Percentiles rank a stretch among this genome's conserved stretches.
Conservation (phyloP, 1,140 invertebrate genomes). For the Bradysia coprophila region DNA sequence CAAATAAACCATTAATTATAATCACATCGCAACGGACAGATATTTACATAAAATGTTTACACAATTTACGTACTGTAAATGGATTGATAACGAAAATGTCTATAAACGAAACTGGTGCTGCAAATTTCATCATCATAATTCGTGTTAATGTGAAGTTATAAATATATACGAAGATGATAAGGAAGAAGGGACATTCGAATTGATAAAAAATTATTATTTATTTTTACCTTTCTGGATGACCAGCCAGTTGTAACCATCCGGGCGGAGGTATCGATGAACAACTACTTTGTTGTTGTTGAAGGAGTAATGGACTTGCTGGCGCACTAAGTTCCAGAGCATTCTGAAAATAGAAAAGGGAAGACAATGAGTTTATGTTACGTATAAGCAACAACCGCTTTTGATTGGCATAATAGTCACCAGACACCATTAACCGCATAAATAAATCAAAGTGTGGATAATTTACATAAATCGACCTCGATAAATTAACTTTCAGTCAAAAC, state of each 20-base stretch:
- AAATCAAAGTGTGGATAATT: too few relatives aligned
- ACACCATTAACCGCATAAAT: too few relatives aligned
- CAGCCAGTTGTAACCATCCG: constrained; percentile 84
- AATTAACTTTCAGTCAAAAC: too few relatives aligned
- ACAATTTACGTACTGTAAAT: neutral
- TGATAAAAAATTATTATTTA: neutral
- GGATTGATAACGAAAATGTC: neutral
- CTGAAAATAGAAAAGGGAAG: constrained; percentile 44
- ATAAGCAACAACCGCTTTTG: too few relatives aligned
- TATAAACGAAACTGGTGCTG: neutral
- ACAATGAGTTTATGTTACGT: too few relatives aligned
- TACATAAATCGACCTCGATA: too few relatives aligned
- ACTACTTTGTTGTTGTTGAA: constrained; percentile 30
- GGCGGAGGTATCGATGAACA: too few relatives aligned
- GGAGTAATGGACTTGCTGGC: constrained; percentile 70
- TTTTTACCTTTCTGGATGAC: constrained; percentile 53
- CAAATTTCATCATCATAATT: neutral
- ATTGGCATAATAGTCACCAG: too few relatives aligned
- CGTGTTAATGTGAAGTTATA: too few relatives aligned
- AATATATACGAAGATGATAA: neutral
- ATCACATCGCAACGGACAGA: neutral
- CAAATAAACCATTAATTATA: too few relatives aligned
- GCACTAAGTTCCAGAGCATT: constrained; percentile 84
- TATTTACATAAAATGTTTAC: neutral
- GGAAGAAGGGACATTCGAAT: neutral